phyloP scores from a whole-genome alignment of 2,113 vertebrate species.

The Lagenorhynchus albirostris region DNA sequence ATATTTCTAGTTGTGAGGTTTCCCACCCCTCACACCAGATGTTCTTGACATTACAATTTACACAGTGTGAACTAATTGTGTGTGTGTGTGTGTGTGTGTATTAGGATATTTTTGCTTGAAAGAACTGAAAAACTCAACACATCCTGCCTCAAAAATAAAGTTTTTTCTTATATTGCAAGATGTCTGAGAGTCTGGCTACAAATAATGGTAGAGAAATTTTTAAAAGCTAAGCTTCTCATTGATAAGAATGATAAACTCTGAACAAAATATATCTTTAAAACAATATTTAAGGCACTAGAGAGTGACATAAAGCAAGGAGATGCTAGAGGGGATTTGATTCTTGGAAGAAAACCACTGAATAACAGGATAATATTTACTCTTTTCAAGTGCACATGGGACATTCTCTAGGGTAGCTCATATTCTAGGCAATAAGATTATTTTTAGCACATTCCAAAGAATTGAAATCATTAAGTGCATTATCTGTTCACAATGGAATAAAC shows the following conservation, averaged over 20 bases:
- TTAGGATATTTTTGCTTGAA: slow-evolving; percentile 24
- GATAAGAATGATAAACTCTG: background rate
- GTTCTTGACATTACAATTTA: background rate
- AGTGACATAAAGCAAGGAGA: background rate
- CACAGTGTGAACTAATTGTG: background rate
- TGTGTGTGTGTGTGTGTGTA: background rate
- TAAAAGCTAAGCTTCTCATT: background rate
- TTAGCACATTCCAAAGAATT: background rate
- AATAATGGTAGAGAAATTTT: background rate
- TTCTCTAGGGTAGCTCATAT: background rate
- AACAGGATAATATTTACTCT: background rate
- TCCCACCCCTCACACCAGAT: background rate
- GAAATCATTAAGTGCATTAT: background rate
- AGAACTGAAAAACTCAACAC: background rate
- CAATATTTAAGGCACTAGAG: background rate
- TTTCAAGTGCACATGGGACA: background rate
- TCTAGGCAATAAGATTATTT: background rate
- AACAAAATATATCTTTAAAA: background rate
- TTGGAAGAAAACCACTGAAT: background rate
- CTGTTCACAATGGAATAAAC: background rate
- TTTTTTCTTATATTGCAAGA: background rate
- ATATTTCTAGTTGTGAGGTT: background rate
- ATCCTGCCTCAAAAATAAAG: background rate
- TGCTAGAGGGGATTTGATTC: background rate
- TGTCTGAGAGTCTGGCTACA: background rate